Conservation (phyloP, 2,113 vertebrate genomes). For the Cyprinus carpio region DNA sequence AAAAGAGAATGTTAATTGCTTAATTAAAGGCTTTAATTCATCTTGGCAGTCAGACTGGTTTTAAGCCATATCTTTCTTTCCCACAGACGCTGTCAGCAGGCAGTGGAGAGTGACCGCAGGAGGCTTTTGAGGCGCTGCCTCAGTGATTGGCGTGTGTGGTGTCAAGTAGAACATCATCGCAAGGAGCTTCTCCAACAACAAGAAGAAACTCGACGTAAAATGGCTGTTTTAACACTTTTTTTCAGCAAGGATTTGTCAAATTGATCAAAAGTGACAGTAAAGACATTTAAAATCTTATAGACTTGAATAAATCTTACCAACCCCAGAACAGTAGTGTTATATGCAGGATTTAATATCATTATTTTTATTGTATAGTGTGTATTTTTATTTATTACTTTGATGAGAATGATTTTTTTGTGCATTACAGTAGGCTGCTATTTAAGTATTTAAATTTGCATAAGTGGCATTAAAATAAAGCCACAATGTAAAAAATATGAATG, state of each 20-base stretch:
- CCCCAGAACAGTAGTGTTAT: not conserved
- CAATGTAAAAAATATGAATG: no score
- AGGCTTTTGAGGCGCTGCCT: constrained; percentile 78
- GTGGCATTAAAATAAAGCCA: no score
- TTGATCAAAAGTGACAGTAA: no score
- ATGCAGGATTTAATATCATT: not conserved
- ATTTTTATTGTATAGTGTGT: not conserved
- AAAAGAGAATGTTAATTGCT: constrained; percentile 5
- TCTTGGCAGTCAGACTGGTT: not conserved
- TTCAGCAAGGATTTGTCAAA: no score
- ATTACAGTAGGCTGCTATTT: no score
- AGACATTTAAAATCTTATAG: no score
- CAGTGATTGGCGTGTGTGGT: constrained; percentile 82
- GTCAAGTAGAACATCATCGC: constrained; percentile 70
- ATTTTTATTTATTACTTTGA: not conserved
- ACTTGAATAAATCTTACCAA: no score
- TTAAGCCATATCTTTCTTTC: constrained; percentile 20
- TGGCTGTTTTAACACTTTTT: constrained; percentile 73
- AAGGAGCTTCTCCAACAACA: constrained; percentile 75
- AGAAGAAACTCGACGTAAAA: constrained; percentile 83
- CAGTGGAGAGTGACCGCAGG: constrained; percentile 77
- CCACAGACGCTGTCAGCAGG: constrained; percentile 79
- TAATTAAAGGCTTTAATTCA: not conserved
- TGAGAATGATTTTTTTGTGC: not conserved
- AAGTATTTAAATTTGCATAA: not conserved